Evolutionary conservation across 2,113 vertebrate species (phyloP).

Genomic region (Oryctolagus cuniculus): DNA sequence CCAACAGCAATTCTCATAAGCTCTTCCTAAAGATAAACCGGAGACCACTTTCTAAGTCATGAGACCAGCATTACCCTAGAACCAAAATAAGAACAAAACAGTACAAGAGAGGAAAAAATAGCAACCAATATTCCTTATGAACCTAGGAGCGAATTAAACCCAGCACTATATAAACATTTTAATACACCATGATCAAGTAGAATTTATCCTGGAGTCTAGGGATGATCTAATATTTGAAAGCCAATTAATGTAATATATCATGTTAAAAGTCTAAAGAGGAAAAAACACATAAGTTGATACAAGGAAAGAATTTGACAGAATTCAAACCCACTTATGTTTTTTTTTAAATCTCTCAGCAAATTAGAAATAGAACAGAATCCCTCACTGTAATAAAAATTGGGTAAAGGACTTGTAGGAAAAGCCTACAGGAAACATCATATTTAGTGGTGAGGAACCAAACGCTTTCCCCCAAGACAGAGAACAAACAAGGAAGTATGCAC

Average conservation of each 20-base stretch:
- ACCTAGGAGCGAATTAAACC: neutral
- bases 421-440: no score
- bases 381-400: neutral
- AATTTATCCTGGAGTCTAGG: no score
- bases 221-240: neutral
- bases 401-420: neutral
- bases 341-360: neutral
- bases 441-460: neutral
- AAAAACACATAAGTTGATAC: neutral
- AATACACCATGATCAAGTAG: neutral
- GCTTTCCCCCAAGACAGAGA: neutral
- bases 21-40: neutral
- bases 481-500: neutral
- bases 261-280: no score
- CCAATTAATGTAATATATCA: neutral
- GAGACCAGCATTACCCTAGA: neutral
- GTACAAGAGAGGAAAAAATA: neutral
- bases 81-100: neutral
- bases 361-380: neutral
- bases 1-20: neutral
- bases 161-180: neutral
- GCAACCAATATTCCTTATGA: neutral
- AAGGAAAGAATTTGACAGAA: neutral
- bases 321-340: neutral
- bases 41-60: neutral